These are phyloP conservation scores for Lagenorhynchus albirostris DNA, from an alignment of 2,113 vertebrate genomes.

Conservation along the genomic window DNA sequence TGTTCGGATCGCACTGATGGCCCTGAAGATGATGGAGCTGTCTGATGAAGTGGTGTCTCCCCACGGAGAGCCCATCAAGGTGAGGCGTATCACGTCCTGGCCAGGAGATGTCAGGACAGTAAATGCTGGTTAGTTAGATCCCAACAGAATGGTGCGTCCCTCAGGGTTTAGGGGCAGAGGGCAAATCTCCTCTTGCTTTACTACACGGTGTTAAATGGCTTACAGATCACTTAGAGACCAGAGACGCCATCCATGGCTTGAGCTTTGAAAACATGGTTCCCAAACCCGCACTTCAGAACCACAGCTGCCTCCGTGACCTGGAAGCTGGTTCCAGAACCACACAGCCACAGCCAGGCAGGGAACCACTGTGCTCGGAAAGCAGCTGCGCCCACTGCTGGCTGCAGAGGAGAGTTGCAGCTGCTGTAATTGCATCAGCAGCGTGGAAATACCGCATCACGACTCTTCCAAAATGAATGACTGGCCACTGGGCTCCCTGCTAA, in stretches of 20 bases:
- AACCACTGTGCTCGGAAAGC: not conserved
- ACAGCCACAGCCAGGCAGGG: not conserved
- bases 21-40: conserved; percentile 98
- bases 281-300: not conserved
- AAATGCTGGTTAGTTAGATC: not conserved
- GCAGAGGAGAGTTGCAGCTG: not conserved
- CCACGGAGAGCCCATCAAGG: conserved; percentile 95
- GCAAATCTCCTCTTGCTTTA: not conserved
- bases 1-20: conserved; percentile 95
- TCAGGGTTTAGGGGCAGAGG: not conserved
- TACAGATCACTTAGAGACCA: not conserved
- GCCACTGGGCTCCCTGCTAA: not conserved
- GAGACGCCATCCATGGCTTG: not conserved
- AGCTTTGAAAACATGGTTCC: conserved; percentile 4
- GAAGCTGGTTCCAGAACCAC: not conserved
- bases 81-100: conserved; percentile 64
- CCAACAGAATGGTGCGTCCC: not conserved
- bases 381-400: not conserved
- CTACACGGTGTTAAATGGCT: not conserved
- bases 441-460: not conserved
- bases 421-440: not conserved
- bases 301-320: not conserved
- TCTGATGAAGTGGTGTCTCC: conserved; percentile 95
- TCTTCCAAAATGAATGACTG: not conserved
- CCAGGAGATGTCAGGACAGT: not conserved